Conservation (phyloP, 1,140 invertebrate species). For the Lordiphosa clarofinis region DNA sequence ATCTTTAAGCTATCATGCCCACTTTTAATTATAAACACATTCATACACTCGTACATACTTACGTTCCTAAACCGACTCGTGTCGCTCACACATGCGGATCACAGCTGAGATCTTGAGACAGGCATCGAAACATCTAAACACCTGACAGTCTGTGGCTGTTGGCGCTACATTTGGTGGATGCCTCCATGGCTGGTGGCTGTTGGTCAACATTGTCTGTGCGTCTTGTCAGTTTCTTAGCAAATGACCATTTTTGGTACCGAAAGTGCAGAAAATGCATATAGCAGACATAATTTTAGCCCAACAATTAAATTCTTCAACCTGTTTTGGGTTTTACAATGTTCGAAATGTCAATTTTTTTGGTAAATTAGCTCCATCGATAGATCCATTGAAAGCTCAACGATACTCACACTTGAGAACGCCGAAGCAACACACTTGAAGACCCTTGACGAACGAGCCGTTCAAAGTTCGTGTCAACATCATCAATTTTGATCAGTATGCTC, state of each 20-base stretch:
- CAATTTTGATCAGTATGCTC: slow-evolving; percentile 75
- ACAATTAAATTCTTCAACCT: slow-evolving; percentile 68
- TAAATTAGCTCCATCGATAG: slow-evolving; percentile 52
- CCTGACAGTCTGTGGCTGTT: slow-evolving; percentile 63
- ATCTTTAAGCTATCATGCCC: slow-evolving; percentile 28
- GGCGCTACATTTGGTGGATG: slow-evolving; percentile 42
- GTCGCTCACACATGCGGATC: slow-evolving; percentile 31
- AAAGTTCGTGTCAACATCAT: slow-evolving; percentile 78
- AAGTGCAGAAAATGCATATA: slow-evolving; percentile 44
- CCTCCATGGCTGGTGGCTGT: slow-evolving; percentile 12
- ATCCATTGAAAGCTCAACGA: slow-evolving; percentile 28
- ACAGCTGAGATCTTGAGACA: slow-evolving; percentile 22
- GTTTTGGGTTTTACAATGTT: slow-evolving; percentile 38
- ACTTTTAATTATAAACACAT: slow-evolving; percentile 11
- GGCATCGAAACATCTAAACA: slow-evolving; percentile 46
- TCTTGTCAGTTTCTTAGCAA: slow-evolving; percentile 17
- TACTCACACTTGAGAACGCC: slow-evolving; percentile 66
- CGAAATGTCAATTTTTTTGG: slow-evolving; percentile 45
- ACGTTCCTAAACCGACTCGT: slow-evolving; percentile 41
- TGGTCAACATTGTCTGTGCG: slow-evolving; percentile 15
- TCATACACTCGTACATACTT: slow-evolving; percentile 4
- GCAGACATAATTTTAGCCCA: slow-evolving; percentile 24
- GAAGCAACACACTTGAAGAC: slow-evolving; percentile 69
- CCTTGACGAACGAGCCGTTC: slow-evolving; percentile 46
- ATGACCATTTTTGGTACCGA: slow-evolving; percentile 48